Evolutionary conservation across 2,797 vertebrate species (phyloP).

Genomic region (Simalia tracyae): DNA sequence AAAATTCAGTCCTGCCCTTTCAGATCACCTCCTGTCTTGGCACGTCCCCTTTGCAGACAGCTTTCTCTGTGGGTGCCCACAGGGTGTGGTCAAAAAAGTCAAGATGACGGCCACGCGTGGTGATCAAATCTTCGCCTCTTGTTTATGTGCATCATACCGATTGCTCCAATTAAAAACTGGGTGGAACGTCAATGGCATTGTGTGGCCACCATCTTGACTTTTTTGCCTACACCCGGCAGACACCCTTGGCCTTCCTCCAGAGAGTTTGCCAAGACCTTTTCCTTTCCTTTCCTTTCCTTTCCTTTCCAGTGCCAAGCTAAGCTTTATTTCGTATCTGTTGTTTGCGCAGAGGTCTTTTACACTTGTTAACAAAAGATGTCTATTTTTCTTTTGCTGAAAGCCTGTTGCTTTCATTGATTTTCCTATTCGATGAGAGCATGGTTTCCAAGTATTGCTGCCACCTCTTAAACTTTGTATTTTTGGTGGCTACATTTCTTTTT

Average conservation of each 20-base stretch:
- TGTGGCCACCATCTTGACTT: not conserved
- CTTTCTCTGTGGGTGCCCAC: no score
- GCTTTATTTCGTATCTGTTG: not conserved
- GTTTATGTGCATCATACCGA: not conserved
- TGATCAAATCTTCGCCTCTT: not conserved
- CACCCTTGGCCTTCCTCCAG: not conserved
- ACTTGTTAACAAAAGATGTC: not conserved
- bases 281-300: not conserved
- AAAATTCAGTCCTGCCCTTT: not conserved
- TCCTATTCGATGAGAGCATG: not conserved
- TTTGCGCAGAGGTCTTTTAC: not conserved
- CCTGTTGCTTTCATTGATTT: not conserved
- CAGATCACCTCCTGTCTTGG: no score
- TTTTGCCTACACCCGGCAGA: not conserved
- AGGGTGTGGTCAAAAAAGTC: no score
- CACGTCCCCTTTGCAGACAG: no score
- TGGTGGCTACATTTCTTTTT: not conserved
- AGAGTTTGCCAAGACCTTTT: not conserved
- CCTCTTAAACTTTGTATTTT: not conserved
- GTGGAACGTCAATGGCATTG: not conserved
- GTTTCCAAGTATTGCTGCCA: not conserved
- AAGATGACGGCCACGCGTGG: no score
- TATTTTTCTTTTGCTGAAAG: not conserved
- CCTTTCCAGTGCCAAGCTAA: not conserved
- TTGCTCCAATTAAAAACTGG: not conserved